Conservation (phyloP, 1,140 invertebrate species). For the Tetraneura akinire region DNA sequence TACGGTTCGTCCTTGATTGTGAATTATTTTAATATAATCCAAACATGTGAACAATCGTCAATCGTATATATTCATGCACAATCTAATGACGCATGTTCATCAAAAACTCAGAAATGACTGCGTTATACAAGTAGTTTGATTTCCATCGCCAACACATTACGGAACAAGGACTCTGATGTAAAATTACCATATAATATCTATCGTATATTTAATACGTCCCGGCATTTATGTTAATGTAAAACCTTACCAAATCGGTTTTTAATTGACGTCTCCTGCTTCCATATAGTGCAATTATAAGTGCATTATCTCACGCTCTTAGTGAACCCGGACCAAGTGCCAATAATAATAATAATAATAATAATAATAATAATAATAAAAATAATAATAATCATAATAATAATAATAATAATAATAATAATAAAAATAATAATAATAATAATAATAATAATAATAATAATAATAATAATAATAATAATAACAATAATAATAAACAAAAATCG, state of each 20-base stretch:
- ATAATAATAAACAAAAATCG: slow-evolving; percentile 30
- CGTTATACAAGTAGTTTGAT: background rate
- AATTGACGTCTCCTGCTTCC: slow-evolving; percentile 9
- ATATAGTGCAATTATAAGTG: slow-evolving; percentile 36
- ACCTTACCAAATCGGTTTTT: slow-evolving; percentile 34
- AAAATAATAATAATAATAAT: too few species aligned
- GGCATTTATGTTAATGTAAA: background rate
- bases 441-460: too few species aligned
- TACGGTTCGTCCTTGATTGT: slow-evolving; percentile 20
- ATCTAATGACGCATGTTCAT: slow-evolving; percentile 20
- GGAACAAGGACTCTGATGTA: slow-evolving; percentile 32
- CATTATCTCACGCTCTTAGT: slow-evolving; percentile 42
- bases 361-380: too few species aligned
- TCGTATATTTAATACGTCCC: background rate
- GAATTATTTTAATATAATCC: background rate
- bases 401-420: too few species aligned
- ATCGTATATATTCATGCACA: too few species aligned
- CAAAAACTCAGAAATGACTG: slow-evolving; percentile 8
- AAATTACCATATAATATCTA: slow-evolving; percentile 43
- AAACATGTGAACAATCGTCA: slow-evolving; percentile 2
- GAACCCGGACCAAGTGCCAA: slow-evolving; percentile 42
- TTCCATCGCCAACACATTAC: background rate
- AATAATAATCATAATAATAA: too few species aligned
- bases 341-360: too few species aligned
- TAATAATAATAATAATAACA: too few species aligned